Evolutionary conservation across 1,140 invertebrate species (phyloP).

Genomic region (Pararge aegeria): DNA sequence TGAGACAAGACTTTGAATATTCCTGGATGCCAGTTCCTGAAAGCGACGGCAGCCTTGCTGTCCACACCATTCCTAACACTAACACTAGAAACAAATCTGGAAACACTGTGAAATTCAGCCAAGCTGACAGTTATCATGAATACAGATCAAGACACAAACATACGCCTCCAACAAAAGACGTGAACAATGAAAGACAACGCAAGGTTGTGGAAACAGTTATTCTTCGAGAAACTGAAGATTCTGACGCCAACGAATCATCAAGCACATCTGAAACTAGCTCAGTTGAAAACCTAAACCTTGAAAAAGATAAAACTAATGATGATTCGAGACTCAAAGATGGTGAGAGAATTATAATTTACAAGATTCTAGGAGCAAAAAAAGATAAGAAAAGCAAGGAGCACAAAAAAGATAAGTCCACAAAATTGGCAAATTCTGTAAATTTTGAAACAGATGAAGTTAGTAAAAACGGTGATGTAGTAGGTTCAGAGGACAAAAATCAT

Average conservation of each 20-base stretch:
- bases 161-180: slow-evolving; percentile 67
- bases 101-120: slow-evolving; percentile 60
- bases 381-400: slow-evolving; percentile 36
- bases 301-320: slow-evolving; percentile 19
- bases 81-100: slow-evolving; percentile 44
- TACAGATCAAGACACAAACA: slow-evolving; percentile 69
- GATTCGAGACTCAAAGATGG: slow-evolving; percentile 42
- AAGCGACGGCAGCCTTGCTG: slow-evolving; percentile 50
- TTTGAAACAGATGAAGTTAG: not conserved
- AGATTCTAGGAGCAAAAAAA: slow-evolving; percentile 55
- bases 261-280: slow-evolving; percentile 47
- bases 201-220: slow-evolving; percentile 47
- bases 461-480: slow-evolving; percentile 2
- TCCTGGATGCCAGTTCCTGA: slow-evolving; percentile 73
- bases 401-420: slow-evolving; percentile 18
- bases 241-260: slow-evolving; percentile 34
- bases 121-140: slow-evolving; percentile 64
- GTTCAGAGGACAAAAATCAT: not conserved
- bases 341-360: slow-evolving; percentile 68
- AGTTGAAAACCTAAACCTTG: slow-evolving; percentile 37
- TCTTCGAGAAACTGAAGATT: slow-evolving; percentile 41
- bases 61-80: slow-evolving; percentile 55
- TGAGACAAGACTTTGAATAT: slow-evolving; percentile 52
- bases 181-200: slow-evolving; percentile 25
- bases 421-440: not conserved